These are phyloP conservation scores for Bucco capensis DNA, from an alignment of 2,113 vertebrate genomes.

Conservation along the genomic window DNA sequence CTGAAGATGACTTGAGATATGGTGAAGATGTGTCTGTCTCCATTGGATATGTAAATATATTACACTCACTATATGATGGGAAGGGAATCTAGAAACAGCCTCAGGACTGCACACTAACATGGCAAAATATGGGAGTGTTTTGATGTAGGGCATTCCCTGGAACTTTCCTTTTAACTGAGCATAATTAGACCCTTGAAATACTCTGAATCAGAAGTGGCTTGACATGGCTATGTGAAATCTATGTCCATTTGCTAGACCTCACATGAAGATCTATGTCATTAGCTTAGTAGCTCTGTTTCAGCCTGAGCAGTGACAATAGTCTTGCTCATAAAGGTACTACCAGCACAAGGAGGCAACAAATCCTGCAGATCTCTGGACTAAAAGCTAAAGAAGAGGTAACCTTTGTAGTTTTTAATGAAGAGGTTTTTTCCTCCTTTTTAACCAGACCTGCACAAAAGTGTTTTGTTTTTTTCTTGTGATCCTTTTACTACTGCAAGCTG, in stretches of 20 bases:
- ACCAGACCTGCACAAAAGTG: not conserved
- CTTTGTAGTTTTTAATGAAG: not conserved
- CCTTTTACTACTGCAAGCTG: not conserved
- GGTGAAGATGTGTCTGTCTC: not conserved
- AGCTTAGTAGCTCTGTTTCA: not conserved
- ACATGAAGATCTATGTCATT: not conserved
- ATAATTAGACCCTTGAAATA: constrained; percentile 1
- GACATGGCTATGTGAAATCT: not conserved
- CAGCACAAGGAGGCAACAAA: not conserved
- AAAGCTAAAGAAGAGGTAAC: not conserved
- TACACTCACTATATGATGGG: not conserved
- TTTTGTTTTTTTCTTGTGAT: not conserved
- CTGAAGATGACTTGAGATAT: not conserved
- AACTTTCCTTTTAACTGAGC: not conserved
- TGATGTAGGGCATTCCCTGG: not conserved
- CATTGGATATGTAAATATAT: not conserved
- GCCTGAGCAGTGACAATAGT: not conserved
- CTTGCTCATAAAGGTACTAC: not conserved
- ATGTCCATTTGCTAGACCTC: not conserved
- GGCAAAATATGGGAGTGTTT: not conserved
- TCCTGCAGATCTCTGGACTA: not conserved
- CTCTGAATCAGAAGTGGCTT: not conserved
- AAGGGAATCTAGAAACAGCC: not conserved
- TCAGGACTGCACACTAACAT: not conserved
- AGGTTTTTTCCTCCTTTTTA: not conserved